A percentile compares a stretch with the other conserved stretches of the same genome.
Evolutionary conservation across 2,888 invertebrate species (phyloP).

Genomic region (Sarcophaga variegata): DNA sequence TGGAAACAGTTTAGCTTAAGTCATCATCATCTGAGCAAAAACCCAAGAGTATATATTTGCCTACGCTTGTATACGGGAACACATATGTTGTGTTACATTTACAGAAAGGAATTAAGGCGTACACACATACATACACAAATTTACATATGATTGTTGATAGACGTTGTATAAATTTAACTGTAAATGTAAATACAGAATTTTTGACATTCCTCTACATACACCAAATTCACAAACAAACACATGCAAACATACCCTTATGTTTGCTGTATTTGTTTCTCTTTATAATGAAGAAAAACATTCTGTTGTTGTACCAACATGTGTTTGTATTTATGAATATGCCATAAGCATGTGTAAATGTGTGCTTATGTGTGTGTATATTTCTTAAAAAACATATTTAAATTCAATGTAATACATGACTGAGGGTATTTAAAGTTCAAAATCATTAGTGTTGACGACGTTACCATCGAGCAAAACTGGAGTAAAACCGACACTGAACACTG

Average conservation of each 20-base stretch:
- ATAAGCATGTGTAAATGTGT: not conserved
- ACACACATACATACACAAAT: not conserved
- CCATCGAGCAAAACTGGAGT: not conserved
- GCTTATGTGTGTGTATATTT: conserved; percentile 13
- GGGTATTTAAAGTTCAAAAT: conserved; percentile 62
- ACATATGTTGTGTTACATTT: too few relatives aligned
- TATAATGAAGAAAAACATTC: conserved; percentile 2
- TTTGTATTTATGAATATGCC: not conserved
- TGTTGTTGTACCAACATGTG: not conserved
- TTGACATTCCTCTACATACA: conserved; percentile 26
- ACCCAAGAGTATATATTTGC: not conserved
- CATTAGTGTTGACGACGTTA: conserved; percentile 42
- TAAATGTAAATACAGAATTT: conserved; percentile 15
- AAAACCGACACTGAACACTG: not conserved
- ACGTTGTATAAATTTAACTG: not conserved
- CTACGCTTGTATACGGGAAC: too few relatives aligned
- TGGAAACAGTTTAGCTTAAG: conserved; percentile 38
- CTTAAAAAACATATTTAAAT: conserved; percentile 42
- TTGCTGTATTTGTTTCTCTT: not conserved
- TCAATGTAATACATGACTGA: conserved; percentile 42
- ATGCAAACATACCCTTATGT: not conserved
- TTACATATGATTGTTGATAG: conserved; percentile 21
- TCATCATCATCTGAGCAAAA: conserved; percentile 5
- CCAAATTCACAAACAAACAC: not conserved
- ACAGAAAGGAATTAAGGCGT: too few relatives aligned